Evolutionary conservation across 2,113 vertebrate genomes (phyloP), one percentile per base, ranked within the genome.

Genomic region (Ascaphus truei): DNA sequence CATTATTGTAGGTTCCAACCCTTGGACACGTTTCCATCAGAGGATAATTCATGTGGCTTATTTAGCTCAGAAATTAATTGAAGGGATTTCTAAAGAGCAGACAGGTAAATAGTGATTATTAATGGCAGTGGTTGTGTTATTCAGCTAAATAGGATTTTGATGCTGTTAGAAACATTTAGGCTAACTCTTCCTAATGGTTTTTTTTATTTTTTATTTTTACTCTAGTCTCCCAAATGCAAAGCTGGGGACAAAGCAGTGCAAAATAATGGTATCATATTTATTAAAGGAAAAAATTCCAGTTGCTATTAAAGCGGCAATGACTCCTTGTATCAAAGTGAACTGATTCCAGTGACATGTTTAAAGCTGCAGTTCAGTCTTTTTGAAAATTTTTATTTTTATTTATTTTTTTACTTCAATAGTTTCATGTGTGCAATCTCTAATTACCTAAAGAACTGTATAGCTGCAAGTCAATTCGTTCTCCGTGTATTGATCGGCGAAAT

Each of bases 1-100:
- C 57, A 43, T 62, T 59, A 72, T 63, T 31, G 37, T 1, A 34
- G 66, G 56, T 71, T 68, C 8, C 34, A 53, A 71, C 66, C 67
- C 67, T 55, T 26, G 34, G 26, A 26, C 3, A n/a, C 1, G 13
- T 37, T 59, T 66, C 75, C 39, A n/a, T 56, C 23, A 15, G 47
- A 1, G 27, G 39, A n/a, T 47, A 61, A 43, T 73, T 72, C 64
- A 51, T 29, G 36, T 5, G 27, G 66, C 56, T 69, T 52, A 57
- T 69, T 68, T 61, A 43, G 57, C 15, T 3, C 15, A 6, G 12
- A 31, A 69, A 41, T 69, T 61, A 61, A 31, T 30, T 27, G 45
- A 20, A 30, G 67, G 12, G 55, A 39, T 60, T 31, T 51, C 23
- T 39, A 13, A 34, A 41, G 65, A 33, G 7, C 37, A 16, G 53